Evolutionary conservation across 2,113 vertebrate species (phyloP).

Genomic region (Aplodontia rufa): DNA sequence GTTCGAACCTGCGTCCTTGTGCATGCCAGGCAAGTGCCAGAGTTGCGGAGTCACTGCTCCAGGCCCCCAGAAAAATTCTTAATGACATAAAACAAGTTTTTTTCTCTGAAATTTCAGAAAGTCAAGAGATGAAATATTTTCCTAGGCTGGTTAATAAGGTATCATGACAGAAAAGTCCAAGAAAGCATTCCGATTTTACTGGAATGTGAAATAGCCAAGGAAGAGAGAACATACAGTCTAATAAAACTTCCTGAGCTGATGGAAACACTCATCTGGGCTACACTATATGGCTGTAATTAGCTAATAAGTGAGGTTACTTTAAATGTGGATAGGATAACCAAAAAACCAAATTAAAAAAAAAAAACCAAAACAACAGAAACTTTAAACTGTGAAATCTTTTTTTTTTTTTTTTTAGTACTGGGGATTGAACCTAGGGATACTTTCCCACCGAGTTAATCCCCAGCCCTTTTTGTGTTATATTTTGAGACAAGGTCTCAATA

Average conservation of each 20-base stretch:
- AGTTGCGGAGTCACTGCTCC: too few species aligned
- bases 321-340: background rate
- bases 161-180: constrained; percentile 23
- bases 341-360: too few species aligned
- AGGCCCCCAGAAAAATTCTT: too few species aligned
- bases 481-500: too few species aligned
- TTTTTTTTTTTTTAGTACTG: too few species aligned
- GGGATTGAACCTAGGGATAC: too few species aligned
- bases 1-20: too few species aligned
- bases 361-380: too few species aligned
- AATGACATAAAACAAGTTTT: constrained; percentile 38
- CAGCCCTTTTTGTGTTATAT: too few species aligned
- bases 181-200: background rate
- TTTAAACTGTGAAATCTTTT: background rate
- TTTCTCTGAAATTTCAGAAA: constrained; percentile 52
- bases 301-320: background rate
- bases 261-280: background rate
- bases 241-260: background rate
- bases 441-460: too few species aligned
- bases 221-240: background rate
- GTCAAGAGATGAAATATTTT: constrained; percentile 16
- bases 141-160: background rate
- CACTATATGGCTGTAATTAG: background rate
- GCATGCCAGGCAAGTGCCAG: too few species aligned
- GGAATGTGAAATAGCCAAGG: background rate